Base-by-base conservation (phyloP, 2,888 invertebrate genomes). In the Drosophila ustulata region DNA sequence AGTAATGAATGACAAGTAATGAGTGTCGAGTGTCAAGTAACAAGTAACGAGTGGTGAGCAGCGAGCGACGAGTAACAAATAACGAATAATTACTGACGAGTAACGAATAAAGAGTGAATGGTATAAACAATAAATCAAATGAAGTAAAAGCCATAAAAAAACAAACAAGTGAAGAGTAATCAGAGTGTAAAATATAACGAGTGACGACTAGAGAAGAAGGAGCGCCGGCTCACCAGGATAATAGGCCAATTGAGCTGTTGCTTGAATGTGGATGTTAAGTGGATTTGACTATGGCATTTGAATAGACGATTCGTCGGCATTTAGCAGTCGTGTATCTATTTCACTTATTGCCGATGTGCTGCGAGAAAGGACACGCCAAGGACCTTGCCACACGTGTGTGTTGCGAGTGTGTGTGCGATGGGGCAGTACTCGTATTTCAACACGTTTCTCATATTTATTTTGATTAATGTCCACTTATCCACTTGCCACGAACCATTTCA, bases 401-500 rank as follows among this genome's bases (percentile, higher is more conserved):
- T 13, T 18, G 18, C 18, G 18, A 18, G 18, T 18, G 18, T 18
- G 18, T 2, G 7, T 26, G 45, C 25, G 34, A 5, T 37, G 58
- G n/a, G 18, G 34, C 11, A 53, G 72, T 56, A 55, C 61, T 82
- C 76, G 83, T 82, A 83, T 84, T 85, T 84, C 74, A 75, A 84
- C 85, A 88, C 88, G 85, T 86, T 82, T 74, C 82, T 82, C 85
- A 80, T 85, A 87, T 86, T 86, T 87, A 80, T 85, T 88, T 86
- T 86, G 85, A 86, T 88, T 82, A 85, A 86, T 86, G 88, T 87
- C 85, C 85, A 86, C 88, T 86, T 87, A 84, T 79, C 83, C 81
- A 81, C 86, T 86, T 82, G 83, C 86, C 84, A 79, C 73, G 81
- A 86, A 73, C 86, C 83, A 84, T 84, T 84, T 81, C 83, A 84